Evolutionary conservation across 2,797 vertebrate genomes (phyloP).

Genomic region (Zenarchopterus dispar): DNA sequence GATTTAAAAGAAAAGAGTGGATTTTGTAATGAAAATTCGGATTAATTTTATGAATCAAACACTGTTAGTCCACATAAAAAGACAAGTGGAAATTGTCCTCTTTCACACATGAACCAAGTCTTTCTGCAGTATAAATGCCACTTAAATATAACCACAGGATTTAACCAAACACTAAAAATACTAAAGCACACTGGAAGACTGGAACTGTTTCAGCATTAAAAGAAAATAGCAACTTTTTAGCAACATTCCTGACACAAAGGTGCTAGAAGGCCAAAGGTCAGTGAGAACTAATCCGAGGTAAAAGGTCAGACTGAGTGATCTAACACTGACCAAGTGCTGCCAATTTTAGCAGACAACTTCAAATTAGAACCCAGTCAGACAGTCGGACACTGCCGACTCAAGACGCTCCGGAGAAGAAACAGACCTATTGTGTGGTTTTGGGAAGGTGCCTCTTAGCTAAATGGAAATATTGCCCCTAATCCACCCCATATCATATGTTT

Average conservation of each 20-base stretch:
- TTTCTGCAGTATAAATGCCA: constrained; percentile 32
- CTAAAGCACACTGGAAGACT: constrained; percentile 21
- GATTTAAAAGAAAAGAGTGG: too few species aligned
- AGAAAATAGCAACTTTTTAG: constrained; percentile 23
- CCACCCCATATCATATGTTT: constrained; percentile 56
- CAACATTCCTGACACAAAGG: constrained; percentile 48
- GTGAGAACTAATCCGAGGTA: constrained; percentile 30
- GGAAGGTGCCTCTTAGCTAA: constrained; percentile 36
- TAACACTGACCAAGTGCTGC: constrained; percentile 4
- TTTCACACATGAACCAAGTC: constrained; percentile 29
- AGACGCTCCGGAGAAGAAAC: constrained; percentile 49
- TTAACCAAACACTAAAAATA: constrained; percentile 17
- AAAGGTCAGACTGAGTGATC: constrained; percentile 49
- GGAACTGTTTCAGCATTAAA: constrained; percentile 11
- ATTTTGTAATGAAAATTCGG: too few species aligned
- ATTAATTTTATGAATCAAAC: too few species aligned
- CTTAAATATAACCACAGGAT: constrained; percentile 33
- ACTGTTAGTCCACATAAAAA: constrained; percentile 25
- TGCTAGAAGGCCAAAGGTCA: constrained; percentile 41
- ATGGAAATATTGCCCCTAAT: constrained; percentile 50
- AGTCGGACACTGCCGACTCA: constrained; percentile 30
- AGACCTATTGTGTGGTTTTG: constrained; percentile 57
- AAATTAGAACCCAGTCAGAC: constrained; percentile 14
- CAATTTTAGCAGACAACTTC: constrained; percentile 11
- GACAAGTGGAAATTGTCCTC: constrained; percentile 38